Base-by-base conservation (phyloP, 2,113 vertebrate species). In the Neolamprologus brichardi region DNA sequence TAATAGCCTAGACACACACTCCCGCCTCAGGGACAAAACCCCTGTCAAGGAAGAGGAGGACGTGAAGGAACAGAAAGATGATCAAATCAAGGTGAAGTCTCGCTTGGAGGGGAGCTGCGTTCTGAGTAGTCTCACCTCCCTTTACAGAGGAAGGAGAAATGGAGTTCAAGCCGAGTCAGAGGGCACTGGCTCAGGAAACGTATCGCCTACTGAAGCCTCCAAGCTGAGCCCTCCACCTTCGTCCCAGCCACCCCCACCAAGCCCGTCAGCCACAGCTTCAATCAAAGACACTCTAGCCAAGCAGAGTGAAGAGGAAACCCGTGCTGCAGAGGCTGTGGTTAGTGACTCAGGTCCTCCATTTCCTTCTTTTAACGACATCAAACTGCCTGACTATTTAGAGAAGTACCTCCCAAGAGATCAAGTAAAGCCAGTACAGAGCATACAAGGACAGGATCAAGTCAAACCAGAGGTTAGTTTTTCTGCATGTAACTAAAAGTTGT, bases 91-190 rank as follows among this genome's bases (percentile, higher is more conserved):
- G 28, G 87, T 94, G 93, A 97, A 96, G 89, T 99, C 98, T 13
- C 97, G 97, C 18, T 95, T 99, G 85, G 98, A 98, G 89, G 97
- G 97, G 39, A 98, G 97, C 84, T 93, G 97, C 0, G 96, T 99
- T 28, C 96, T 98, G 87, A 98, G 96, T 83, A 97, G 97, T 87
- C 95, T 98, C 67, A 82, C 18, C 13, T 95, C 97, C 39, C 86
- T 64, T 72, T 41, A 87, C 2, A 93, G 87, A 83, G 87, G 86
- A 84, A 92, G 95, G 96, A 94, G 94, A 46, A 92, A 82, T 92
- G 79, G 96, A 90, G 75, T 17, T 96, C 90, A 92, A 60, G 37
- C 82, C 3, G 84, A 97, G 95, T 64, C 88, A 90, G 85, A 93
- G 89, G 81, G 91, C 41, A 67, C 84, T 37, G 44, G 87, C 70